phyloP scores from a whole-genome alignment of 2,113 vertebrate species.

The Leiothrix lutea region DNA sequence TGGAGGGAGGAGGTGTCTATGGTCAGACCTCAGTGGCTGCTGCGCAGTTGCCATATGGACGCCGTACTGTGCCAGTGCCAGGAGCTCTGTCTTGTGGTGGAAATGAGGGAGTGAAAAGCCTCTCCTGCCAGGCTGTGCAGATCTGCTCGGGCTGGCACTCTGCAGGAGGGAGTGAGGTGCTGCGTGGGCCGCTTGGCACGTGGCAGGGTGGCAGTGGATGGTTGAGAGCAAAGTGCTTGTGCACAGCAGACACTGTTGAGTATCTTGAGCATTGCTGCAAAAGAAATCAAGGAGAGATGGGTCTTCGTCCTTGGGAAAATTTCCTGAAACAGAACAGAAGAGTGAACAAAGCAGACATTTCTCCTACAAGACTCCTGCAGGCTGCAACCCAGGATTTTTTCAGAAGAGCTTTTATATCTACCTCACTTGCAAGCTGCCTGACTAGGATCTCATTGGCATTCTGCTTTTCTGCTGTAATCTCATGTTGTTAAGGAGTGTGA shows the following conservation, averaged over 20 bases:
- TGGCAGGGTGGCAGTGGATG: neutral
- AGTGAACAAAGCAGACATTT: neutral
- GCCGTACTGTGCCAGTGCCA: fast-evolving
- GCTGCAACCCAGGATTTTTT: neutral
- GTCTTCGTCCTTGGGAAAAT: neutral
- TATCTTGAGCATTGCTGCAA: neutral
- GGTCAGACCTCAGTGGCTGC: neutral
- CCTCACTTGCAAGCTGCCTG: constrained; percentile 15
- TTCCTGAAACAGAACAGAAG: neutral
- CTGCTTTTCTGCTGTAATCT: constrained; percentile 46
- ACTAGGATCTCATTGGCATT: constrained; percentile 29
- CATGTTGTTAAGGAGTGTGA: constrained; percentile 47
- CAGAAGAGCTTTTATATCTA: neutral
- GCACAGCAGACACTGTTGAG: neutral
- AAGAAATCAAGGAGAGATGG: neutral
- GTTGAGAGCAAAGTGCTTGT: neutral
- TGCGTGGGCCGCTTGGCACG: neutral
- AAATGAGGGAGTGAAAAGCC: neutral
- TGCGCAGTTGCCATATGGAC: neutral
- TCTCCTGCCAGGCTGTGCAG: neutral
- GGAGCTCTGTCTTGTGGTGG: neutral
- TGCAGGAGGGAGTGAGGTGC: fast-evolving
- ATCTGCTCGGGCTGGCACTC: neutral
- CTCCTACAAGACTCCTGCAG: neutral
- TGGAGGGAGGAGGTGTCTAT: fast-evolving